Base-by-base conservation (phyloP, 2,888 invertebrate genomes). In the Tinea semifulvella region DNA sequence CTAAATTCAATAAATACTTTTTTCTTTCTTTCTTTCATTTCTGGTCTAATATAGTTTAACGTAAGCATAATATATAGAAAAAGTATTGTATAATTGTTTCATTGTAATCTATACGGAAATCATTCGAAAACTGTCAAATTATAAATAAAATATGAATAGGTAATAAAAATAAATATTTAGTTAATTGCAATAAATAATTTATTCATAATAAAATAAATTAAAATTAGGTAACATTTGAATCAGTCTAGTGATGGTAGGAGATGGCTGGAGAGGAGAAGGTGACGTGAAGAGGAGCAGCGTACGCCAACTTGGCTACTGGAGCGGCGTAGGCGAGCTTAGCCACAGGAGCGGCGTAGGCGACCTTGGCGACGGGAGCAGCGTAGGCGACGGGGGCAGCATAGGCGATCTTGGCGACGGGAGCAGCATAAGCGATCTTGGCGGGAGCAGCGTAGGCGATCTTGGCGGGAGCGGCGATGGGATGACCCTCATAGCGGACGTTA, bases 401-500 rank as follows among this genome's bases (percentile, higher is more conserved):
- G 10, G 56, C 53, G 10, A 53, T 40, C 35, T 52, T 50, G 16
- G 52, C 49, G 11, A 49, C 46, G 10, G 50, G 50, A 11, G 53
- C 45, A 52, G 42, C 54, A 44, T 48, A 48, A 17, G 44, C 45
- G 17, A 44, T 36, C 43, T 49, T 47, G 36, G 47, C 46, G 42
- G 54, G 61, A 19, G 49, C 54, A 14, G 28, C 28, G 11, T 28
- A 28, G 4, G 28, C 28, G 28, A 28, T 7, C 28, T 28, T 28
- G 4, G 28, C 28, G 2, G 36, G 36, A 18, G 36, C 36, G 16
- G 53, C 47, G 22, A 55, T 52, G 20, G 74, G 67, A 17, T 68
- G 63, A 8, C 77, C 76, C 51, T 81, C 77, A 54, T 77, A 76
- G 26, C 71, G 69, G 13, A 80, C 80, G 47, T 62, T 54, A 22